Evolutionary conservation across 2,888 invertebrate genomes (phyloP).

Genomic region (Deilephila porcellus): DNA sequence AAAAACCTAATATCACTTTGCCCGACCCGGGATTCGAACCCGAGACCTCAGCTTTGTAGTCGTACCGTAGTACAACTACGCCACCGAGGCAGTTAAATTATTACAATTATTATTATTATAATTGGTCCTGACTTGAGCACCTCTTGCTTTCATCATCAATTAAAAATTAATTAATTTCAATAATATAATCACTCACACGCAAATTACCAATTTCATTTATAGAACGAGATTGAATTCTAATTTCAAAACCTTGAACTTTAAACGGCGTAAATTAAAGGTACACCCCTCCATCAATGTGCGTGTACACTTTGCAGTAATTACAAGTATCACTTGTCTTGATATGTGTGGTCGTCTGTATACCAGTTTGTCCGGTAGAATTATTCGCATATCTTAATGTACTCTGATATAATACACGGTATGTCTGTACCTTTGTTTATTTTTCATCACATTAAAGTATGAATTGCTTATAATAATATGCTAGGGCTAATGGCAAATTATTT

Average conservation of each 20-base stretch:
- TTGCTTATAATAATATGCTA: neutral
- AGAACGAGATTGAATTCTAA: neutral
- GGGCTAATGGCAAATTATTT: neutral
- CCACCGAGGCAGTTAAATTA: too few relatives aligned
- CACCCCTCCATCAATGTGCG: neutral
- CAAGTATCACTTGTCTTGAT: constrained; percentile 18
- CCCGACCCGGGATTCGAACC: too few relatives aligned
- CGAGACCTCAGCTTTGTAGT: too few relatives aligned
- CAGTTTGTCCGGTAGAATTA: constrained; percentile 23
- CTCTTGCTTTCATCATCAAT: too few relatives aligned
- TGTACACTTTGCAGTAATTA: constrained; percentile 9
- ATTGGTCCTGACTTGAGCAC: too few relatives aligned
- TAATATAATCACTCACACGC: neutral
- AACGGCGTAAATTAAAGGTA: constrained; percentile 14
- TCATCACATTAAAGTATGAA: neutral
- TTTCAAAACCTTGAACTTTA: constrained; percentile 20
- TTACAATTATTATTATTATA: too few relatives aligned
- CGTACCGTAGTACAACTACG: too few relatives aligned
- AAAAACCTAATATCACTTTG: too few relatives aligned
- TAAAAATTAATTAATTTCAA: neutral
- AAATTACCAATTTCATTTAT: neutral
- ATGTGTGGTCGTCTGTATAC: constrained; percentile 23
- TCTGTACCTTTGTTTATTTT: neutral
- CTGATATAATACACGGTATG: constrained; percentile 1
- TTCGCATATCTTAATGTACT: constrained; percentile 16